A percentile compares a stretch with the other conserved stretches of the same genome.
phyloP scores from a whole-genome alignment of 2,113 vertebrate genomes.

The Electrona antarctica region DNA sequence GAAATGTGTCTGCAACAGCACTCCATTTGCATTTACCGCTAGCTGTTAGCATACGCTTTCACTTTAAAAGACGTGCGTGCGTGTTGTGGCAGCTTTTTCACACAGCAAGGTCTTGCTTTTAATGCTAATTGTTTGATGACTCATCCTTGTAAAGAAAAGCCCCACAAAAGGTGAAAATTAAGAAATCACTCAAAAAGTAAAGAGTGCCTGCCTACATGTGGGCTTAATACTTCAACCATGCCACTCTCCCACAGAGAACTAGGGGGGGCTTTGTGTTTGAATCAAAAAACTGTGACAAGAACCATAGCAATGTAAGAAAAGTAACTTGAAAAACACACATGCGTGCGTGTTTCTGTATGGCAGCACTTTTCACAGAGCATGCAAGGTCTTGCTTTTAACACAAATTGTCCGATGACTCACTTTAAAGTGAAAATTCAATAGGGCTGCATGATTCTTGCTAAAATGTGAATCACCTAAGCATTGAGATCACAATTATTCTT shows the following conservation, averaged over 20 bases:
- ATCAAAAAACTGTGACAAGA: slow-evolving; percentile 5
- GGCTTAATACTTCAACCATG: slow-evolving; percentile 24
- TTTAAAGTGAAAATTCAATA: too few relatives aligned
- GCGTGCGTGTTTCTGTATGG: too few relatives aligned
- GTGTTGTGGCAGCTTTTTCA: slow-evolving; percentile 30
- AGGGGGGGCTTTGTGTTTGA: slow-evolving; percentile 19
- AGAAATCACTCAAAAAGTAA: slow-evolving; percentile 19
- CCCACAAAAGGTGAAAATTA: slow-evolving; percentile 34
- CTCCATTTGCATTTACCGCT: slow-evolving; percentile 38
- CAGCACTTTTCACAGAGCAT: too few relatives aligned
- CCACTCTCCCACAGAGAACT: slow-evolving; percentile 24
- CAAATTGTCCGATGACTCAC: too few relatives aligned
- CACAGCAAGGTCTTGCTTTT: slow-evolving; percentile 41
- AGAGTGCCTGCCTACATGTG: slow-evolving; percentile 19
- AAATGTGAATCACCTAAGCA: too few relatives aligned
- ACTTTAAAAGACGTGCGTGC: background rate
- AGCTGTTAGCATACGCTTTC: too few relatives aligned
- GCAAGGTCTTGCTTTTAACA: too few relatives aligned
- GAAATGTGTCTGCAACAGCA: slow-evolving; percentile 17
- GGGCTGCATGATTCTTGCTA: too few relatives aligned
- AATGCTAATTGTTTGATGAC: slow-evolving; percentile 54
- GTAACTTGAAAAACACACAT: background rate
- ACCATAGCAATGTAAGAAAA: slow-evolving; percentile 11
- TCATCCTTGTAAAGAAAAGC: slow-evolving; percentile 40
- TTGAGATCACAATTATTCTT: too few relatives aligned